Evolutionary conservation across 2,888 invertebrate genomes (phyloP).

Genomic region (Caenorhabditis sp.): DNA sequence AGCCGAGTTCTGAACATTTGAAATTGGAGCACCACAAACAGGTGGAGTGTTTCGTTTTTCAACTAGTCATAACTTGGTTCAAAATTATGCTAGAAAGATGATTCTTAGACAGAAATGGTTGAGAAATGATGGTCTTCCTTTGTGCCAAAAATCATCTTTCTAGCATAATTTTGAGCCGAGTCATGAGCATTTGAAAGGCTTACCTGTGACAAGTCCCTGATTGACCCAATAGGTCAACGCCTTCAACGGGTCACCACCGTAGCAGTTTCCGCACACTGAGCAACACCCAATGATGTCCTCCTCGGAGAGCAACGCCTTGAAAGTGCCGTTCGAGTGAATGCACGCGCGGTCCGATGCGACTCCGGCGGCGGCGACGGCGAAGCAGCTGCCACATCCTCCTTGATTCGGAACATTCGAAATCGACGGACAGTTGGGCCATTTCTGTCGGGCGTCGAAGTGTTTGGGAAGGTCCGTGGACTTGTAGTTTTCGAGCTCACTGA

Average conservation of each 20-base stretch:
- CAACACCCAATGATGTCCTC: slow-evolving; percentile 81
- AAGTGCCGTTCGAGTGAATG: slow-evolving; percentile 82
- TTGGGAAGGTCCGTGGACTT: slow-evolving; percentile 74
- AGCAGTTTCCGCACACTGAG: slow-evolving; percentile 81
- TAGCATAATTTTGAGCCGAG: too few species aligned
- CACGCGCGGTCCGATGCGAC: slow-evolving; percentile 82
- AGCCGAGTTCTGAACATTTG: too few species aligned
- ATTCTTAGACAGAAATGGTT: too few species aligned
- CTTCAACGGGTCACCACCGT: slow-evolving; percentile 83
- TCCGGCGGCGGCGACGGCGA: slow-evolving; percentile 81
- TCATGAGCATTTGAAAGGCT: too few species aligned
- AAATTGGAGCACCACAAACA: too few species aligned
- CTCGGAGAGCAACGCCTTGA: slow-evolving; percentile 71
- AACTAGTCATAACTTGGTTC: too few species aligned
- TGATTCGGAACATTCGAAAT: slow-evolving; percentile 81
- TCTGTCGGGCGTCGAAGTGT: slow-evolving; percentile 80
- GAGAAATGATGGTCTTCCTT: too few species aligned
- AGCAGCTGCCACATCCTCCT: slow-evolving; percentile 83
- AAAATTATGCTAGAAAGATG: too few species aligned
- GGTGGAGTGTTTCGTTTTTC: too few species aligned
- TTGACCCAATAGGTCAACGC: slow-evolving; percentile 82
- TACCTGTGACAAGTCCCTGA: slow-evolving; percentile 80
- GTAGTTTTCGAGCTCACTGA: slow-evolving; percentile 77
- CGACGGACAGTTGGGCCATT: slow-evolving; percentile 82
- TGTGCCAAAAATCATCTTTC: too few species aligned